Conservation (phyloP, 2,113 vertebrate genomes). For the Rana temporaria region DNA sequence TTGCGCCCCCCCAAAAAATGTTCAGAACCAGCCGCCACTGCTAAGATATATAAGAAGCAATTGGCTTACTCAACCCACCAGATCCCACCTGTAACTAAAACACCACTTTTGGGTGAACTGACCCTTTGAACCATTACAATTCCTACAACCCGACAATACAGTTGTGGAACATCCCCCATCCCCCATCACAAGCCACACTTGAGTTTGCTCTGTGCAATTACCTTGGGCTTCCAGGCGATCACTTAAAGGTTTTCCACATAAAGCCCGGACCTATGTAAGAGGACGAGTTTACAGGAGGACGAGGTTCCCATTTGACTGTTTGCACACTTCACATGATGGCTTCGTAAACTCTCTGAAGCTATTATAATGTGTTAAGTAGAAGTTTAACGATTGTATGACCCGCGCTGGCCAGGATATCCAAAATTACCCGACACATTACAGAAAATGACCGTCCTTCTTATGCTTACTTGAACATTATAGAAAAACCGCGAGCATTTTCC, state of each 20-base stretch:
- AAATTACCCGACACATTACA: constrained; percentile 33
- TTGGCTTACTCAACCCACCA: no score
- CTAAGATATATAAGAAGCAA: no score
- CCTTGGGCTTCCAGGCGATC: neutral
- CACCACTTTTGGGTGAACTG: no score
- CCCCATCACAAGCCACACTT: neutral
- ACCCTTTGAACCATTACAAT: neutral
- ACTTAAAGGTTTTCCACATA: constrained; percentile 39
- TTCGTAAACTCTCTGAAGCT: constrained; percentile 25
- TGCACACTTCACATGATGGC: constrained; percentile 31
- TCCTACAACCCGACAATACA: neutral
- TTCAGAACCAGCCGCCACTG: no score
- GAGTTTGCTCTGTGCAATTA: neutral
- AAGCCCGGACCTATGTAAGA: neutral
- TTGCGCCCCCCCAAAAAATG: no score
- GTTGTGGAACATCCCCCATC: neutral
- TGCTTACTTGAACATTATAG: constrained; percentile 63
- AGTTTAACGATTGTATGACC: constrained; percentile 33
- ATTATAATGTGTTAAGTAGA: neutral
- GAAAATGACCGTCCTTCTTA: constrained; percentile 31
- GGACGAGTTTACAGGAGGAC: neutral
- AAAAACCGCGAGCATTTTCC: neutral
- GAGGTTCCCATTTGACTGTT: constrained; percentile 15
- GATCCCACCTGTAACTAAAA: no score
- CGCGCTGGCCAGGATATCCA: constrained; percentile 6